Evolutionary conservation across 1,140 invertebrate genomes (phyloP).

Genomic region (Ditylenchus dipsaci): DNA sequence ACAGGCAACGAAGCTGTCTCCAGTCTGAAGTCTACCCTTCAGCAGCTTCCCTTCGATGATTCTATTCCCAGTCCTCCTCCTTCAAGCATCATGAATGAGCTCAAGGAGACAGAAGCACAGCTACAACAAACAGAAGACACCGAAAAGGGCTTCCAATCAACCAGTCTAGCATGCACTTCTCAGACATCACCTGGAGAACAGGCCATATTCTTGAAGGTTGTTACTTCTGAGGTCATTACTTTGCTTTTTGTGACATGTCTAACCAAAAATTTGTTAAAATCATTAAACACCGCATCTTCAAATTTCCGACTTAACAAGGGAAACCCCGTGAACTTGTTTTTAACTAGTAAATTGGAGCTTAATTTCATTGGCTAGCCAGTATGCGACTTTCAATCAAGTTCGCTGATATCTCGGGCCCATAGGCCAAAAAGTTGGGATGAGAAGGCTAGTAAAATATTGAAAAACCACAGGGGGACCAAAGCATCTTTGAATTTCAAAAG

Average conservation of each 20-base stretch:
- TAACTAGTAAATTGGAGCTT: background rate
- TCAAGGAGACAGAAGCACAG: background rate
- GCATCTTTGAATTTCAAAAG: too few relatives aligned
- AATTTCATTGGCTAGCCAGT: background rate
- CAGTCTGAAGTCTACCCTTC: slow-evolving; percentile 9
- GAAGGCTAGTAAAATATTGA: too few relatives aligned
- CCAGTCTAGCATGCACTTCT: background rate
- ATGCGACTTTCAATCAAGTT: too few relatives aligned
- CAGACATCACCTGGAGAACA: background rate
- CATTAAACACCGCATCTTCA: background rate
- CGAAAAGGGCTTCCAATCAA: background rate
- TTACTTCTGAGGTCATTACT: background rate
- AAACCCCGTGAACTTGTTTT: too few relatives aligned
- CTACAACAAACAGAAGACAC: background rate
- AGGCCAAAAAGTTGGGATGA: too few relatives aligned
- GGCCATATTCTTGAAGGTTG: background rate
- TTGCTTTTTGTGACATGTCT: background rate
- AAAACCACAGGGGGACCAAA: too few relatives aligned
- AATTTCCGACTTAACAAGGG: background rate
- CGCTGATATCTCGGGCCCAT: too few relatives aligned
- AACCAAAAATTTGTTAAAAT: background rate
- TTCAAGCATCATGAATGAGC: background rate
- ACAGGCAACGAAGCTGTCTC: slow-evolving; percentile 21
- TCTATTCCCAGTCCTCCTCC: slow-evolving; percentile 16
- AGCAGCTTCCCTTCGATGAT: slow-evolving; percentile 11